Conservation (phyloP, 1,140 invertebrate genomes). For the Saxidomus purpurata region DNA sequence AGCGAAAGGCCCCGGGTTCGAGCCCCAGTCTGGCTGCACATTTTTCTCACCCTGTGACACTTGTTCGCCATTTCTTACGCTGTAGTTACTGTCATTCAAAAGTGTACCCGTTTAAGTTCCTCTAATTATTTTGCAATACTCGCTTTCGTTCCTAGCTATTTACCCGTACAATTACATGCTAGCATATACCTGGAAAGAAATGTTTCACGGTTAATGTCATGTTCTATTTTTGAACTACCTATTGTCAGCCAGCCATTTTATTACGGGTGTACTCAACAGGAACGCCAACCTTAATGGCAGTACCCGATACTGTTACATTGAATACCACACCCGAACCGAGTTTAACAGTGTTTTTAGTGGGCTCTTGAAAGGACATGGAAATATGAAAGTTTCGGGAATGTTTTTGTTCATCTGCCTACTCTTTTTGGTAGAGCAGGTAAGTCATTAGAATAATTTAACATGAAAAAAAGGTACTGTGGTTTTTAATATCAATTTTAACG, state of each 20-base stretch:
- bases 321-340: neutral
- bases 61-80: no score
- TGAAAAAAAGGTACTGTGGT: neutral
- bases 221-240: neutral
- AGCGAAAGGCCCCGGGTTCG: no score
- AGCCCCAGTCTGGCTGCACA: no score
- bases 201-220: neutral
- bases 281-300: neutral
- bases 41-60: no score
- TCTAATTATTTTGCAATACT: neutral
- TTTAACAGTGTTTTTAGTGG: neutral
- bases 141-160: neutral
- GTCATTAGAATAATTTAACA: neutral
- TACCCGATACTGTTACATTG: neutral
- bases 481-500: neutral
- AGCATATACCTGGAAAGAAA: neutral
- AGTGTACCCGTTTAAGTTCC: no score
- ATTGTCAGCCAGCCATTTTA: neutral
- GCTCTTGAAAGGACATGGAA: neutral
- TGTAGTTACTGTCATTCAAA: no score
- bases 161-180: neutral
- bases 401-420: constrained; percentile 12
- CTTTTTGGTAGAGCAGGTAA: constrained; percentile 1
- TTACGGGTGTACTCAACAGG: neutral
- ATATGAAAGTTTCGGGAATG: constrained; percentile 35